Base-by-base conservation (phyloP, 2,888 invertebrate genomes). In the Netelia inedita region DNA sequence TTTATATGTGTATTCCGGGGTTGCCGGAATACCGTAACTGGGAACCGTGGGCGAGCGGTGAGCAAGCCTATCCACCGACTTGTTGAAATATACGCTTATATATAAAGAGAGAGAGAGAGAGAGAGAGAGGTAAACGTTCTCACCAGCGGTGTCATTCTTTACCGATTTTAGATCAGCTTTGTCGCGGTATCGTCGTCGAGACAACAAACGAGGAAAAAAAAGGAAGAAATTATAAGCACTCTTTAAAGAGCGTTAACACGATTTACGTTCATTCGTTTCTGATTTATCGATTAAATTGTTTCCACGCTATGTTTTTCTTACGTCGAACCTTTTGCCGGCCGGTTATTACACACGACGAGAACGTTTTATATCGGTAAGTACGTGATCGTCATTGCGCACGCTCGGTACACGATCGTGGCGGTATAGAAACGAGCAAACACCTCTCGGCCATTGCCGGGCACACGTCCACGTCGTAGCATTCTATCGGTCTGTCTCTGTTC, bases 371-470 rank as follows among this genome's bases (percentile, higher is more conserved):
- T 69, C 68, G 63, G 61, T 79, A 71, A 83, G 59, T 63, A 76
- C 63, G 69, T 68, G 76, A 84, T 81, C 76, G 59, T 76, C 72
- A 78, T 66, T 85, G 79, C 75, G 6, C 74, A 57, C 69, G 69
- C 53, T 71, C 23, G 50, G 65, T 61, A 74, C 28, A 28, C 28
- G 28, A 28, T 28, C 28, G 72, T 41, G 19, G 16, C 53, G 53
- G 71, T 71, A 71, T 61, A 28, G 28, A 28, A 65, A 50, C 71
- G 57, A 83, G 79, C 75, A 83, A 83, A 83, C 83, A 83, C 79
- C 83, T 83, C 79, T 79, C 75, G 83, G 75, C 83, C 75, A 79
- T 83, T 75, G 79, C 83, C 59, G 59, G 59, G 73, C 76, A 74
- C 75, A 55, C 41, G 55, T 81, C 71, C 19, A 23, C 2, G 65